Evolutionary conservation across 2,113 vertebrate species (phyloP), one percentile per base, ranked within the genome.

Genomic region (Dasyurus viverrinus): DNA sequence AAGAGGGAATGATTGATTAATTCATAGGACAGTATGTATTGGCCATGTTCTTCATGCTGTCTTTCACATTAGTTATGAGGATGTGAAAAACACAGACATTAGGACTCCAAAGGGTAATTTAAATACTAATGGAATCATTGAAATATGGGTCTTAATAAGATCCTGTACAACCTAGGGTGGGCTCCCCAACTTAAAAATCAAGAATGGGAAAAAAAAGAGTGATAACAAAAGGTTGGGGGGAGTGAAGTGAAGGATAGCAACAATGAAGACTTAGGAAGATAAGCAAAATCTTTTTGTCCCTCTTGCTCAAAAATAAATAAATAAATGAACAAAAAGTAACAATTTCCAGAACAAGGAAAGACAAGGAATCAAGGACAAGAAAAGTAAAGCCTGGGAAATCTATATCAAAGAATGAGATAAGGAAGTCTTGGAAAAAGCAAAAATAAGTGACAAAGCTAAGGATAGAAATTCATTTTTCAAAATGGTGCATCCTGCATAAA

Each of bases 1-100:
- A 22, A 94, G 27, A 94, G 60, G 19, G 19, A 76, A 91, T 53
- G 6, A 24, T 90, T 8, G 50, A 84, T 91, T 90, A 90, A 92
- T 91, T 89, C 50, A 94, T 0, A 42, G 54, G 60, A 92, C 12
- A 46, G 89, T 96, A 36, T 42, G 47, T 54, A 36, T 68, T 91
- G 95, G 96, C n/a, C 89, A n/a, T 90, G 8, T 91, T 89, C 95
- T 94, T 92, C 93, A 94, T 57, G 48, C 3, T 52, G 25, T 57
- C 53, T 93, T 95, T 90, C 90, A 53, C 30, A 60, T 46, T 46
- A 50, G 53, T 90, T 92, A 55, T 50, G 53, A 26, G 84, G 8
- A 95, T 55, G 23, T 54, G 94, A 93, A 95, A 46, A 91, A 84
- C 54, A 53, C 3, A 94, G 42, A 90, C 1, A 89, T 53, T 53